phyloP scores from a whole-genome alignment of 2,888 invertebrate genomes.

The Mechanitis messenoides region DNA sequence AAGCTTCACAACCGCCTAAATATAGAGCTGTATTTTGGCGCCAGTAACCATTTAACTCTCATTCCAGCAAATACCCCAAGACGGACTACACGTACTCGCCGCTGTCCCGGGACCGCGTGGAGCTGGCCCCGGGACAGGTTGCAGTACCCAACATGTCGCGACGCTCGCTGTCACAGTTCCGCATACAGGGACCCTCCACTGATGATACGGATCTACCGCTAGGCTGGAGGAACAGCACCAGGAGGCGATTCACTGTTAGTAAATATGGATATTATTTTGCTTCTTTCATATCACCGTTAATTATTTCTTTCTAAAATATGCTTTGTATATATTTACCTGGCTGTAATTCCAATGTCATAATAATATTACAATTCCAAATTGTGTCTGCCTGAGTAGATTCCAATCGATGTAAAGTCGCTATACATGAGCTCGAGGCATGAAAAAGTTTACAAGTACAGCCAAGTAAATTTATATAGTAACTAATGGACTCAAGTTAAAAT shows the following conservation, averaged over 20 bases:
- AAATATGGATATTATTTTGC: too few species aligned
- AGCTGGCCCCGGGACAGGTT: constrained; percentile 86
- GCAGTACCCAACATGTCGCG: constrained; percentile 95
- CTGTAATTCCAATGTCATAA: too few species aligned
- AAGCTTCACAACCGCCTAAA: neutral
- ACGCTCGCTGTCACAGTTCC: constrained; percentile 78
- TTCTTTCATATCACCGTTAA: neutral
- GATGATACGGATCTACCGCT: constrained; percentile 48
- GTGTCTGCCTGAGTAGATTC: too few species aligned
- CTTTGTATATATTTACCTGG: too few species aligned
- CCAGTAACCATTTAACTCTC: neutral
- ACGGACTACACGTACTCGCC: constrained; percentile 94
- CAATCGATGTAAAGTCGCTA: too few species aligned
- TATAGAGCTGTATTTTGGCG: neutral
- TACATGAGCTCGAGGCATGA: too few species aligned
- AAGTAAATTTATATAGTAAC: too few species aligned
- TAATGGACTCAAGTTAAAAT: too few species aligned
- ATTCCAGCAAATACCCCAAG: constrained; percentile 87
- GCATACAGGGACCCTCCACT: constrained; percentile 65
- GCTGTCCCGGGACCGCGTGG: constrained; percentile 87
- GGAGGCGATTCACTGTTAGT: constrained; percentile 58
- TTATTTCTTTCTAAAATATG: too few species aligned
- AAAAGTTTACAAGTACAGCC: too few species aligned
- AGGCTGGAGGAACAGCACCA: constrained; percentile 44
- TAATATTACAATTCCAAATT: too few species aligned